Evolutionary conservation across 2,888 invertebrate species (phyloP).

Genomic region (Drosophila paucipuncta): DNA sequence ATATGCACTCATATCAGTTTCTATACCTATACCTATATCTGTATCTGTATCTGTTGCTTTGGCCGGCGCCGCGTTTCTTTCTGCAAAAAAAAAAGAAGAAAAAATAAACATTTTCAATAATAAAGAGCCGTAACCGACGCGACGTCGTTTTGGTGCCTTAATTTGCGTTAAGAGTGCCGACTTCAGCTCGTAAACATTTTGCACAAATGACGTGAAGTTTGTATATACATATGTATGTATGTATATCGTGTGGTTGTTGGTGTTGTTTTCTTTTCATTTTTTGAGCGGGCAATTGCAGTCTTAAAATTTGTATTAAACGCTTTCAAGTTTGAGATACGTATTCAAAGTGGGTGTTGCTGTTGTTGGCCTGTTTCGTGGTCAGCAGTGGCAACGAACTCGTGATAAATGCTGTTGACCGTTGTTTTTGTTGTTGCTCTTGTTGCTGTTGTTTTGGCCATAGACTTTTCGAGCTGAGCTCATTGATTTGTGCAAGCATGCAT

Average conservation of each 20-base stretch:
- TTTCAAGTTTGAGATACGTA: conserved; percentile 47
- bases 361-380: conserved; percentile 66
- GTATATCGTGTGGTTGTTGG: conserved; percentile 9
- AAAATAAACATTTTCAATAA: conserved; percentile 60
- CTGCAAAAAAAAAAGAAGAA: conserved; percentile 43
- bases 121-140: conserved; percentile 59
- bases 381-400: conserved; percentile 66
- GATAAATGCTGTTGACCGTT: conserved; percentile 58
- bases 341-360: conserved; percentile 45
- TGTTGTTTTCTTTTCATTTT: neutral
- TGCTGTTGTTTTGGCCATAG: conserved; percentile 16
- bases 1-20: conserved; percentile 35
- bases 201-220: conserved; percentile 48
- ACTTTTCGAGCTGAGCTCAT: conserved; percentile 47
- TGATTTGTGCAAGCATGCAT: conserved; percentile 78
- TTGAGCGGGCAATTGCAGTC: conserved; percentile 28
- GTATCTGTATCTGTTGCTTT: conserved; percentile 41
- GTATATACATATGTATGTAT: conserved; percentile 21
- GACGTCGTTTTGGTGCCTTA: conserved; percentile 67
- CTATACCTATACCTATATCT: conserved; percentile 12
- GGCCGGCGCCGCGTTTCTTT: conserved; percentile 60
- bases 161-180: conserved; percentile 58
- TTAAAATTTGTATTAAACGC: conserved; percentile 38
- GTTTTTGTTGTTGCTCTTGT: conserved; percentile 20
- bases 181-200: conserved; percentile 60